phyloP scores from a whole-genome alignment of 1,140 invertebrate genomes.

The Habropoda laboriosa region DNA sequence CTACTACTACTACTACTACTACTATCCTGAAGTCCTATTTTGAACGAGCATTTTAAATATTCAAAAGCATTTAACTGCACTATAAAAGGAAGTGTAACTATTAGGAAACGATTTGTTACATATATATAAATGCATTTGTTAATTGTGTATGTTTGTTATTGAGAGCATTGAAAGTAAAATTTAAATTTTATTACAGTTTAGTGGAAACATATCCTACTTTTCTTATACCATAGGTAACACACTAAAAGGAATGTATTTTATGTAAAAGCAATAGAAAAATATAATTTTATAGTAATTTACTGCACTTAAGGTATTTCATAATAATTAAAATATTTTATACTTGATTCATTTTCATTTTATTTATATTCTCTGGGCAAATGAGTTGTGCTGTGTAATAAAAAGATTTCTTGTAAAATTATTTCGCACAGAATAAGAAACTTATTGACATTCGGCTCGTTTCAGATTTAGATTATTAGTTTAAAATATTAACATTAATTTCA shows the following conservation, averaged over 20 bases:
- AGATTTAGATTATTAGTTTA: too few species aligned
- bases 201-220: constrained; percentile 8
- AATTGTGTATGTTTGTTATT: constrained; percentile 6
- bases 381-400: background rate
- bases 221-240: background rate
- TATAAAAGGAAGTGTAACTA: constrained; percentile 4
- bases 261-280: background rate
- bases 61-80: background rate
- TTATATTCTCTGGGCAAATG: background rate
- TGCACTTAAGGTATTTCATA: background rate
- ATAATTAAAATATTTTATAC: background rate
- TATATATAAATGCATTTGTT: constrained; percentile 13
- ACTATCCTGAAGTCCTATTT: constrained; percentile 19
- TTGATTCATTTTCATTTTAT: background rate
- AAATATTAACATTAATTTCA: too few species aligned
- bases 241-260: background rate
- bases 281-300: background rate
- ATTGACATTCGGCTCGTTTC: too few species aligned
- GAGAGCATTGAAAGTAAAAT: constrained; percentile 43
- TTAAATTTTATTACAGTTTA: constrained; percentile 37
- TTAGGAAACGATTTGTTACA: constrained; percentile 6
- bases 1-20: constrained; percentile 10
- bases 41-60: background rate
- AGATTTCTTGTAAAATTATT: background rate
- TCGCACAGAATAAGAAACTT: too few species aligned